A percentile compares a stretch with the other conserved stretches of the same genome.
These are phyloP conservation scores for Mythimna impura DNA, from an alignment of 2,888 invertebrate genomes.

Conservation along the genomic window DNA sequence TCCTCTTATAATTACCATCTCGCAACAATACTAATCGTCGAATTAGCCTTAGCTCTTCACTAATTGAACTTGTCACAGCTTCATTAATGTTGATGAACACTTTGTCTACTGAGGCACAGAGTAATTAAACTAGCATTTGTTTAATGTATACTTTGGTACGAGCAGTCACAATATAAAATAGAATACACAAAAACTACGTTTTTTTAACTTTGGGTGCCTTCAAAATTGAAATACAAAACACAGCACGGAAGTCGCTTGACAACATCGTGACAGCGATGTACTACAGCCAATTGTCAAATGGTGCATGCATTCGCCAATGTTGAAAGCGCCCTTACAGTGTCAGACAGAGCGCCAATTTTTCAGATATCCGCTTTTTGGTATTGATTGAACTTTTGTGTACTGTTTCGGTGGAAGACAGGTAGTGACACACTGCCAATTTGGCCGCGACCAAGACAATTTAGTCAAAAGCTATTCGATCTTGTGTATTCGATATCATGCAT, in stretches of 20 bases:
- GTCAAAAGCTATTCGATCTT: constrained; percentile 13
- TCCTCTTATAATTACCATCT: constrained; percentile 23
- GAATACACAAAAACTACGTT: not conserved
- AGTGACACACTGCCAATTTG: constrained; percentile 32
- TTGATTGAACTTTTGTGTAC: constrained; percentile 22
- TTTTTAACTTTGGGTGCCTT: not conserved
- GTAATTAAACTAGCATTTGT: constrained; percentile 24
- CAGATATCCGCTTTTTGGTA: constrained; percentile 13
- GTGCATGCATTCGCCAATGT: constrained; percentile 8
- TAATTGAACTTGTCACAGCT: constrained; percentile 33
- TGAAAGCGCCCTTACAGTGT: constrained; percentile 14
- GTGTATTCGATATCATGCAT: constrained; percentile 28
- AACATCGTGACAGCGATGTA: not conserved
- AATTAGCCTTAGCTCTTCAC: constrained; percentile 39
- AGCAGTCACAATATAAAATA: not conserved
- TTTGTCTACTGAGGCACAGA: constrained; percentile 31
- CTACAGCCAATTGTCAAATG: constrained; percentile 1
- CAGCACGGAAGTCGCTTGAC: not conserved
- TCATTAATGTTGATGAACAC: constrained; percentile 53
- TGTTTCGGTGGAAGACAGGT: constrained; percentile 17
- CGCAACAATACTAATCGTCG: constrained; percentile 37
- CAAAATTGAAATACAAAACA: constrained; percentile 2
- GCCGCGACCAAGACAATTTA: constrained; percentile 4
- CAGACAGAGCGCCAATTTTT: constrained; percentile 28
- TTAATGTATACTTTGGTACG: constrained; percentile 4